Percentiles rank a stretch among this genome's conserved stretches.
These are phyloP conservation scores for Gobiocypris rarus DNA, from an alignment of 2,113 vertebrate genomes.

Conservation along the genomic window DNA sequence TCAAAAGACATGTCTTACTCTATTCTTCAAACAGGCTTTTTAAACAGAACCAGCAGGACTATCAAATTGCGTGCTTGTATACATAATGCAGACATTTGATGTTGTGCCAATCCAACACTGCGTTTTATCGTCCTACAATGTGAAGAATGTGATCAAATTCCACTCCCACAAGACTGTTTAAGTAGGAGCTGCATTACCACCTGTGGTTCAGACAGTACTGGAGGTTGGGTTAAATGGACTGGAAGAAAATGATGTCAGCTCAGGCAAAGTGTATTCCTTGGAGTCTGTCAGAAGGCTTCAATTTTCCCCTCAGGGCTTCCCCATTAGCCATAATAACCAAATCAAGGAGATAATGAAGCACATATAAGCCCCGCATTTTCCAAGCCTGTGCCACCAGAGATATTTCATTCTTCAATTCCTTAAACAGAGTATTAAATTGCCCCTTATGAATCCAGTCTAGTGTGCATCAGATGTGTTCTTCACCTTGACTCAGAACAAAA, in stretches of 20 bases:
- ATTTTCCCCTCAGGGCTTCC: slow-evolving; percentile 40
- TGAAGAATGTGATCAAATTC: background rate
- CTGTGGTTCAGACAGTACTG: slow-evolving; percentile 8
- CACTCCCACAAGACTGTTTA: slow-evolving; percentile 39
- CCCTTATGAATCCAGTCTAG: background rate
- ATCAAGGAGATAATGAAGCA: slow-evolving; percentile 47
- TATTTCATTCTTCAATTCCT: slow-evolving; percentile 27
- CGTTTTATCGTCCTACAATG: background rate
- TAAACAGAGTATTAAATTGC: slow-evolving; percentile 2
- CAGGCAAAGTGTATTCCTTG: background rate
- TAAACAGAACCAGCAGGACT: background rate
- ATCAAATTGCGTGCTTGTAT: background rate
- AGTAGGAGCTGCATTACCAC: slow-evolving; percentile 38
- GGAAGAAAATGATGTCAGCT: slow-evolving; percentile 43
- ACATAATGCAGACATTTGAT: background rate
- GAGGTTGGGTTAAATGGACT: slow-evolving; percentile 45
- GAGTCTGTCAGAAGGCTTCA: slow-evolving; percentile 34
- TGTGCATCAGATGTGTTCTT: slow-evolving; percentile 11
- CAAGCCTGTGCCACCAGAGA: background rate
- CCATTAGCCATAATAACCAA: slow-evolving; percentile 52
- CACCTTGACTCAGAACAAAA: slow-evolving; percentile 5
- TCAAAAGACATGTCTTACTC: slow-evolving; percentile 29
- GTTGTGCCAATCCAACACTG: slow-evolving; percentile 1
- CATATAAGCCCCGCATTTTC: slow-evolving; percentile 12
- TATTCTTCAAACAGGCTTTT: background rate